Base-by-base conservation (phyloP, 2,797 vertebrate genomes). In the Diplodus puntazzo region DNA sequence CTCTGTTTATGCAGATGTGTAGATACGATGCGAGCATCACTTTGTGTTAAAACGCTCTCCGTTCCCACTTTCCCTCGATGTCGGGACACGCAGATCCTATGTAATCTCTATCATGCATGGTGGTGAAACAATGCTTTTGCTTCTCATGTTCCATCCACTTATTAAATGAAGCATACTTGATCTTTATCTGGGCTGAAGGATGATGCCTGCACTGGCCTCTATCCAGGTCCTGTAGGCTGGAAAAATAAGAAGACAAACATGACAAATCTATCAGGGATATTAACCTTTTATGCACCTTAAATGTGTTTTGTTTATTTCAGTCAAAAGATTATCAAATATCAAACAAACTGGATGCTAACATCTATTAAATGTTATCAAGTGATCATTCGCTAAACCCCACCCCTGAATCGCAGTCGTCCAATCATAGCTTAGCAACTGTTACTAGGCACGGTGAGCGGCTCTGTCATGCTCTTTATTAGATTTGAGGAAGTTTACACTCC, bases 81-180 rank as follows among this genome's bases (percentile, higher is more conserved):
- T 81, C 48, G 52, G 63, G 67, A 84, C 76, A 80, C 80, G 57
- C 34, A 73, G 67, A 84, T 89, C 73, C 76, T 72, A 42, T 69
- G 52, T 77, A 75, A 82, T 81, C 63, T 87, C 73, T 55, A 46
- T 84, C 66, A 74, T 70, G 68, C 84, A 70, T 54, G 12, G 57
- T 74, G 77, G 70, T 85, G 86, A 83, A 87, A 90, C 84, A 90
- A 80, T 87, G 63, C 79, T 82, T 87, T 89, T 83, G 80, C 76
- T 71, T 88, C 76, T 86, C 79, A 76, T 87, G 83, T 88, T 90
- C 65, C 63, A 80, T 77, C 79, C 75, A 74, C 82, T 86, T 88
- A 88, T 88, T 89, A 92, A 94, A 92, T 91, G 84, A 89, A 86
- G 88, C 90, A 81, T 86, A 83, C 69, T 90, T 93, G 90, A 94